Percentiles rank a stretch among this genome's conserved stretches.
These are phyloP conservation scores for Heliothis subflexa DNA, from an alignment of 1,140 invertebrate genomes.

Conservation along the genomic window DNA sequence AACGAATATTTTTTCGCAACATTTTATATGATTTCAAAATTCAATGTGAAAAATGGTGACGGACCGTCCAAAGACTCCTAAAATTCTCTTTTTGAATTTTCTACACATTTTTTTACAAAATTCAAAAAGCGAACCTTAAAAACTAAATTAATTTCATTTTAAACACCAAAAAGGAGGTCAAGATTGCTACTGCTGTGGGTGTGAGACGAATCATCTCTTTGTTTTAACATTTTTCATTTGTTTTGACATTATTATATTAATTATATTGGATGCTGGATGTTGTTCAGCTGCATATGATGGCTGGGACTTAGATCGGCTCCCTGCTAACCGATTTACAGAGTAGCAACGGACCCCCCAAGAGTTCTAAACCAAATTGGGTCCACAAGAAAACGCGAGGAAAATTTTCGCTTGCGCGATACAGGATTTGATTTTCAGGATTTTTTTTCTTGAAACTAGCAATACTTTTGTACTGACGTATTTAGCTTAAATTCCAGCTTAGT, in stretches of 20 bases:
- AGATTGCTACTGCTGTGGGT: background rate
- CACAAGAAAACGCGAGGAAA: background rate
- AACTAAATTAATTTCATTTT: too few species aligned
- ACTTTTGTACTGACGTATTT: background rate
- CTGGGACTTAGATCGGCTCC: constrained; percentile 21
- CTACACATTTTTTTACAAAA: too few species aligned
- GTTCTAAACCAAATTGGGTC: background rate
- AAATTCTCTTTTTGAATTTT: background rate
- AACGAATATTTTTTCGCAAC: too few species aligned
- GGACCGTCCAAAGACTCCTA: background rate
- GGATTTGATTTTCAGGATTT: background rate
- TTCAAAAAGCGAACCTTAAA: too few species aligned
- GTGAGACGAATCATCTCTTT: too few species aligned
- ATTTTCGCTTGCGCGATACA: background rate
- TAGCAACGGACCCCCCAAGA: constrained; percentile 5
- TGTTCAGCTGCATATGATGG: background rate
- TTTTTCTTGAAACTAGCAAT: background rate
- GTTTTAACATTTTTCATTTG: too few species aligned
- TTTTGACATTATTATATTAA: background rate
- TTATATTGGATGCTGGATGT: background rate
- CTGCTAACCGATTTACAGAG: constrained; percentile 4
- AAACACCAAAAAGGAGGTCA: background rate
- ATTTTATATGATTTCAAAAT: background rate
- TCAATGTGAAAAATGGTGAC: background rate
- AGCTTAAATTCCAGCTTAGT: background rate